These are phyloP conservation scores for Drosophila emarginata DNA, from an alignment of 2,888 invertebrate genomes.

Conservation along the genomic window DNA sequence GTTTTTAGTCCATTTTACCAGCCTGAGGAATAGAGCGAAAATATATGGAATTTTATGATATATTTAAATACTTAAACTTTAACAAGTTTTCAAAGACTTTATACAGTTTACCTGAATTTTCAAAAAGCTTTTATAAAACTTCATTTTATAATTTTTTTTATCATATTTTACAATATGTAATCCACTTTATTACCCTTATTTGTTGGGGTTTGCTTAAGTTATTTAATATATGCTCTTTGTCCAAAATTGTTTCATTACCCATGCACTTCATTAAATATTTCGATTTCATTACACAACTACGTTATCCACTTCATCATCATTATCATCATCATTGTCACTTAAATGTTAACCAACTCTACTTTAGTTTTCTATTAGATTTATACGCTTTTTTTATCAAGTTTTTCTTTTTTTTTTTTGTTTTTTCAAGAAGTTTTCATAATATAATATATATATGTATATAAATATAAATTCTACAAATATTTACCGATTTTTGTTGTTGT, in stretches of 20 bases:
- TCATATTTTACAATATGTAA: conserved; percentile 67
- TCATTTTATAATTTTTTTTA: conserved; percentile 27
- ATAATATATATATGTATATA: conserved; percentile 36
- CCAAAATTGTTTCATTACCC: conserved; percentile 44
- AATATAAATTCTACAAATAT: conserved; percentile 74
- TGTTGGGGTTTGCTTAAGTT: conserved; percentile 37
- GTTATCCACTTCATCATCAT: conserved; percentile 9
- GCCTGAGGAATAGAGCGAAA: too few species aligned
- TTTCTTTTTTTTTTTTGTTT: conserved; percentile 31
- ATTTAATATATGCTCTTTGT: conserved; percentile 26
- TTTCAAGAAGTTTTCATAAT: conserved; percentile 56
- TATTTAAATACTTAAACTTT: too few species aligned
- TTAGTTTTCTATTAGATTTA: conserved; percentile 67
- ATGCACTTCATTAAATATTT: conserved; percentile 53
- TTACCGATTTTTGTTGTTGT: conserved; percentile 44
- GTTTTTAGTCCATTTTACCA: too few species aligned
- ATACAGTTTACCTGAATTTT: background rate
- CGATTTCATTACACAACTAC: conserved; percentile 70
- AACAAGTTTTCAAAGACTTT: too few species aligned
- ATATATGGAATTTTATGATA: too few species aligned
- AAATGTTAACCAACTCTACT: conserved; percentile 55
- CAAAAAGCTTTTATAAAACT: background rate
- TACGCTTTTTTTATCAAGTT: conserved; percentile 45
- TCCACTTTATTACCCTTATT: conserved; percentile 64
- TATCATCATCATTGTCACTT: conserved; percentile 46